Conservation (phyloP, 2,113 vertebrate genomes). For the Amazona vittata region DNA sequence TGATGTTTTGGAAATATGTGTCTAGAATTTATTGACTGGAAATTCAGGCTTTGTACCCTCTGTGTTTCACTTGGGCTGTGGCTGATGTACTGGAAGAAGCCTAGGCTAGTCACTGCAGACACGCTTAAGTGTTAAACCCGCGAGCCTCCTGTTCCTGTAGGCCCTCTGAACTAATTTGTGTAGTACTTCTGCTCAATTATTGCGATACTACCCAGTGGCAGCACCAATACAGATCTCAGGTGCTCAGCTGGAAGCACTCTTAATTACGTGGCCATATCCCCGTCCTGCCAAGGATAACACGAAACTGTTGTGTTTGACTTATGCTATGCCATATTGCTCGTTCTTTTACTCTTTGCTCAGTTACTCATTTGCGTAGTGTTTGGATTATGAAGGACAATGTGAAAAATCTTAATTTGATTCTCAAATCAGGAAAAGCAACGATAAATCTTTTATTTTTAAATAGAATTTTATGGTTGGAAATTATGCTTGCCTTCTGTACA, state of each 20-base stretch:
- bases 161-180: neutral
- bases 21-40: neutral
- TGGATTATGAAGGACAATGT: slow-evolving; percentile 3
- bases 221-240: neutral
- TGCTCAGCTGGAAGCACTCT: neutral
- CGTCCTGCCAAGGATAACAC: slow-evolving; percentile 7
- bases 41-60: neutral
- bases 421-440: slow-evolving; percentile 39
- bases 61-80: neutral
- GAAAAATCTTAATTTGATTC: slow-evolving; percentile 21
- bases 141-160: neutral
- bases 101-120: neutral
- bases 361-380: neutral
- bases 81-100: neutral
- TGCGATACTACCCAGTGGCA: neutral
- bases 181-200: neutral
- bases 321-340: neutral
- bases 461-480: slow-evolving; percentile 47
- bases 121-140: neutral
- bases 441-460: slow-evolving; percentile 49
- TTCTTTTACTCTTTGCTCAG: neutral
- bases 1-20: neutral
- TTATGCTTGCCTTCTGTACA: slow-evolving; percentile 50
- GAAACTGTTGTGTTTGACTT: slow-evolving; percentile 1
- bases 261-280: neutral